Evolutionary conservation across 92 coral and sea anemone species (phyloP), one percentile per base, ranked within the genome.

Genomic region (Desmophyllum pertusum): DNA sequence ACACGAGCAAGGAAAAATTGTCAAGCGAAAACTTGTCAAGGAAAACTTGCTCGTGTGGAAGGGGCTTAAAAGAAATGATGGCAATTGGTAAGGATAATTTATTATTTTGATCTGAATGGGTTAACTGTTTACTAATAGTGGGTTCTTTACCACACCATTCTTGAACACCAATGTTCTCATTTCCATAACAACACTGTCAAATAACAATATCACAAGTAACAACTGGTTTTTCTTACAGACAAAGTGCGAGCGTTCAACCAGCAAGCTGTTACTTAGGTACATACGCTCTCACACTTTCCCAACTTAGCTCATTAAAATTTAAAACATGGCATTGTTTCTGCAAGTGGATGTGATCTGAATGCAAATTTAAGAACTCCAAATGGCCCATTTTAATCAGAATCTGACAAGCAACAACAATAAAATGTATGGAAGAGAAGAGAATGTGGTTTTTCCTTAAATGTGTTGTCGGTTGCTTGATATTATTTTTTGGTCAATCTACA

Each of bases 271-370:
- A 39, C 36, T 25, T 25, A 18, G 13, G 38, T 46, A 15, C 31
- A 19, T 51, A 7, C 5, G 39, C 69, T 8, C 37, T 55, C 52
- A 35, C 85, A 81, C 52, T 25, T 36, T 70, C 59, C n/a, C n/a
- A 55, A 27, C 27, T 50, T 9, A 41, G 36, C 36, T 88, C 69
- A 83, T 83, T 75, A 29, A 70, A 82, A 83, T 45, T 77, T 83
- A 83, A 76, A 73, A 14, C 69, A 45, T 50, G 36, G 67, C 33
- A 68, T 68, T 66, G 70, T 62, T 88, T 68, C 38, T 59, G 74
- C 55, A 38, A 64, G 46, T 70, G 66, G 76, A 38, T 66, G 43
- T 73, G 69, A 31, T 21, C 50, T 72, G 55, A 79, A 79, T 51
- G 40, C n/a, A 61, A 73, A 80, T 62, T 75, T 50, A 69, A 51